Conservation (phyloP, 1,140 invertebrate genomes). For the Drosophila busckii region DNA sequence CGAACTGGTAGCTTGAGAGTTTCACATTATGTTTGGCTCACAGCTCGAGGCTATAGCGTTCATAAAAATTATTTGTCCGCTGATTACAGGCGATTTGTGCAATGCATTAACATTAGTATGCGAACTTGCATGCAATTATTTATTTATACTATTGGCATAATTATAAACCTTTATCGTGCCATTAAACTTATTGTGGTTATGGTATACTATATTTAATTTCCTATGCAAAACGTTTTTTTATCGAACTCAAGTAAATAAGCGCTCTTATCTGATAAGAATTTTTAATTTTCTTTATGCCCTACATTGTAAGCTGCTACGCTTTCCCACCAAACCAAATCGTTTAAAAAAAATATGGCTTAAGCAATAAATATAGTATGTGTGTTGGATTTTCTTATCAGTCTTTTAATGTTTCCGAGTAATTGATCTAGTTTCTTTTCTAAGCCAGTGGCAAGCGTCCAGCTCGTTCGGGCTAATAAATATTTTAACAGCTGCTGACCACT, state of each 20-base stretch:
- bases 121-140: conserved; percentile 2
- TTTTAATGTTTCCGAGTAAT: conserved; percentile 51
- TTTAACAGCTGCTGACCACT: conserved; percentile 54
- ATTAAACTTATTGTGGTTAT: too few relatives aligned
- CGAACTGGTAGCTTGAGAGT: conserved; percentile 4
- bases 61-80: conserved; percentile 68
- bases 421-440: conserved; percentile 59
- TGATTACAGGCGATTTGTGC: conserved; percentile 51
- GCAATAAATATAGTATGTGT: conserved; percentile 8
- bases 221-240: too few relatives aligned
- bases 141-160: conserved; percentile 13
- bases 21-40: conserved; percentile 40
- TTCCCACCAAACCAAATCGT: conserved; percentile 2
- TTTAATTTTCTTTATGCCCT: conserved; percentile 4
- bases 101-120: too few relatives aligned
- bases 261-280: conserved; percentile 24
- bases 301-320: conserved; percentile 13
- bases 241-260: too few relatives aligned
- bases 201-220: too few relatives aligned
- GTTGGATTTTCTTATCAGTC: conserved; percentile 38
- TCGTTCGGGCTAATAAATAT: conserved; percentile 50
- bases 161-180: too few relatives aligned
- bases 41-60: conserved; percentile 32
- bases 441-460: background rate
- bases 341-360: conserved; percentile 17